A percentile compares a stretch with the other conserved stretches of the same genome.
These are phyloP conservation scores for Macropis europaea DNA, from an alignment of 2,888 invertebrate genomes.

Conservation along the genomic window DNA sequence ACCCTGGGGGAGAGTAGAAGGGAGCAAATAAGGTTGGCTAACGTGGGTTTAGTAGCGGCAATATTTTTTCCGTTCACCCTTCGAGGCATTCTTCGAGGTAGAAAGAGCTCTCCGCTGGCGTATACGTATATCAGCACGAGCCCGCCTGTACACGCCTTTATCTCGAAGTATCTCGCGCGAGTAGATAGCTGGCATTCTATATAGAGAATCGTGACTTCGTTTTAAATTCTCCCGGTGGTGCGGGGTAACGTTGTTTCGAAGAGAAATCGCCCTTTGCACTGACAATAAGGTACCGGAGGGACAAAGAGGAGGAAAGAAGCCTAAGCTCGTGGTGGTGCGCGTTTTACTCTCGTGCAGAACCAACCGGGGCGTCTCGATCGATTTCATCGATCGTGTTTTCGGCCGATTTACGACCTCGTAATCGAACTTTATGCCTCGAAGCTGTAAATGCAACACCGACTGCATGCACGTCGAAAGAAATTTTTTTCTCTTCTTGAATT, in stretches of 20 bases:
- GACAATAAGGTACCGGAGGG: conserved; percentile 64
- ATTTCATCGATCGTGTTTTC: conserved; percentile 40
- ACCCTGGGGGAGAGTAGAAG: not conserved
- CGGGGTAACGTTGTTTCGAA: conserved; percentile 69
- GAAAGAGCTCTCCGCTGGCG: conserved; percentile 27
- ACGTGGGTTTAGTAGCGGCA: conserved; percentile 23
- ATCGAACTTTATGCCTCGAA: conserved; percentile 31
- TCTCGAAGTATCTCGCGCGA: conserved; percentile 52
- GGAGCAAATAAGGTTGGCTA: conserved; percentile 34
- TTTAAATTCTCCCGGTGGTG: conserved; percentile 68
- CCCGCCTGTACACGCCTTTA: conserved; percentile 46
- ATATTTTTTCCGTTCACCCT: conserved; percentile 17
- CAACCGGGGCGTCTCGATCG: conserved; percentile 17
- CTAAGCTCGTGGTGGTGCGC: not conserved
- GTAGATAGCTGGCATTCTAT: conserved; percentile 47
- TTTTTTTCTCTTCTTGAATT: not conserved
- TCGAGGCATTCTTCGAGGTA: conserved; percentile 26
- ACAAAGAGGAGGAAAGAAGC: conserved; percentile 20
- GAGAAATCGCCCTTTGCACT: conserved; percentile 70
- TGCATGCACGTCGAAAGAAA: not conserved
- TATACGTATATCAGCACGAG: conserved; percentile 44
- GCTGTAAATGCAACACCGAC: not conserved
- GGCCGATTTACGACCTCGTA: conserved; percentile 37
- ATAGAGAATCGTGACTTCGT: conserved; percentile 70
- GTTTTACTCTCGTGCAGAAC: not conserved